A percentile compares a stretch with the other conserved stretches of the same genome.
Conservation (phyloP, 2,797 vertebrate species). For the Eulemur albifrons region DNA sequence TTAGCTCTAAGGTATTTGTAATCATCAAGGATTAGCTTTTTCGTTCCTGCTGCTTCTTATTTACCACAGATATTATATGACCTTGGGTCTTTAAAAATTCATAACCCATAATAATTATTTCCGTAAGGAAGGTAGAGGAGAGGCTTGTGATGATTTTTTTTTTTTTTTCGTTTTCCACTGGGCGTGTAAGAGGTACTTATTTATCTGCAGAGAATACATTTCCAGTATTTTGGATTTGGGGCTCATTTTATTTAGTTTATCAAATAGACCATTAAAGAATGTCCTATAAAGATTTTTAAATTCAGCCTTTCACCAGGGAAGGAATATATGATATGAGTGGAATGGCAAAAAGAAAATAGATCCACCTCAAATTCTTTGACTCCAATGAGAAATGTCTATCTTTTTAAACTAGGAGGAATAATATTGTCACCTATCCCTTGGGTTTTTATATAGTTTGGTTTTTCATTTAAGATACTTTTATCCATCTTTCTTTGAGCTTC, state of each 20-base stretch:
- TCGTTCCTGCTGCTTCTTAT: slow-evolving; percentile 65
- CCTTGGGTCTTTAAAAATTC: neutral
- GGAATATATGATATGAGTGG: neutral
- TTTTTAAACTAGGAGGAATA: slow-evolving; percentile 50
- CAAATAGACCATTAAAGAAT: slow-evolving; percentile 32
- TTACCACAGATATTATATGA: neutral
- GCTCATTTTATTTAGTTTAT: slow-evolving; percentile 42
- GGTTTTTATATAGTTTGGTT: neutral
- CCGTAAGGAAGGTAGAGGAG: slow-evolving; percentile 5
- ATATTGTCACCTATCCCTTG: neutral
- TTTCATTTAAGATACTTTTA: slow-evolving; percentile 19
- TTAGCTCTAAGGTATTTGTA: slow-evolving; percentile 71
- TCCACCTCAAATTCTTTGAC: slow-evolving; percentile 50
- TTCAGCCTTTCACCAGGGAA: neutral
- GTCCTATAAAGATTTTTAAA: slow-evolving; percentile 26
- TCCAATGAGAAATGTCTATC: slow-evolving; percentile 28
- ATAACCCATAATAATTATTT: slow-evolving; percentile 10
- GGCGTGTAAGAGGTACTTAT: neutral
- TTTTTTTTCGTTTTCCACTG: neutral
- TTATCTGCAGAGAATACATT: slow-evolving; percentile 69
- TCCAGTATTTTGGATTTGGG: slow-evolving; percentile 49
- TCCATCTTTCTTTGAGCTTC: slow-evolving; percentile 6
- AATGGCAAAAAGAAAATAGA: slow-evolving; percentile 48
- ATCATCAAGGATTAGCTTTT: slow-evolving; percentile 67
- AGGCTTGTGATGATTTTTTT: neutral